Evolutionary conservation across 1,140 invertebrate genomes (phyloP).

Genomic region (Drosophila burlai): DNA sequence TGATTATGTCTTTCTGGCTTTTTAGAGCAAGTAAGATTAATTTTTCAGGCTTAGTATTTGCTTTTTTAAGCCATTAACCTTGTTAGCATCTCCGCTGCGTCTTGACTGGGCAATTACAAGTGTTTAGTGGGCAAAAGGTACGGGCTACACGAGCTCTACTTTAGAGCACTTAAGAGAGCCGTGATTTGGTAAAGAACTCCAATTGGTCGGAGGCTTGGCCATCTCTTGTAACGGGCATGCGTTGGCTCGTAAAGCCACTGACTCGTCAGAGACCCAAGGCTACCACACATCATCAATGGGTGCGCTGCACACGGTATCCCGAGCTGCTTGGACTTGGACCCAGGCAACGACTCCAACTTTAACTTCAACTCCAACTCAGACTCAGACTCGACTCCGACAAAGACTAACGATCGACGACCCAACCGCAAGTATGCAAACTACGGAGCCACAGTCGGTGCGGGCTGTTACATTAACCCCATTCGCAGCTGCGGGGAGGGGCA

Average conservation of each 20-base stretch:
- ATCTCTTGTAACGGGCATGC: slow-evolving; percentile 36
- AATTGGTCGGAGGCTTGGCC: slow-evolving; percentile 13
- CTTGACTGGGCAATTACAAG: slow-evolving; percentile 37
- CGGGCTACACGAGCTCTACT: slow-evolving; percentile 20
- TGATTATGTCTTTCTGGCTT: slow-evolving; percentile 5
- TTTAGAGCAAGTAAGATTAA: slow-evolving; percentile 33
- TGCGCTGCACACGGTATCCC: slow-evolving; percentile 33
- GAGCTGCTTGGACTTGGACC: slow-evolving; percentile 4
- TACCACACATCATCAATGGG: slow-evolving; percentile 36
- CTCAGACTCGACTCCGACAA: neutral
- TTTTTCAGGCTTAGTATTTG: slow-evolving; percentile 22
- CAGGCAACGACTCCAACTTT: slow-evolving; percentile 1
- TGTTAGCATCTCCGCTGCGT: slow-evolving; percentile 42
- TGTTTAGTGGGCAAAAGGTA: slow-evolving; percentile 34
- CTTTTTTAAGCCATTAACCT: slow-evolving; percentile 42
- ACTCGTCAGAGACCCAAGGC: slow-evolving; percentile 43
- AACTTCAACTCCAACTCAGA: neutral
- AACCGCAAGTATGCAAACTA: slow-evolving; percentile 58
- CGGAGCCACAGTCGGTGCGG: slow-evolving; percentile 11
- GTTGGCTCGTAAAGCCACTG: slow-evolving; percentile 47
- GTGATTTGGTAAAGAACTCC: slow-evolving; percentile 33
- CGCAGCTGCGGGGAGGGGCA: slow-evolving; percentile 18
- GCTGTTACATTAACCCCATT: slow-evolving; percentile 64
- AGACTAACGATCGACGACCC: slow-evolving; percentile 52
- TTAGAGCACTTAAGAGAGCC: slow-evolving; percentile 15